Evolutionary conservation across 2,113 vertebrate genomes (phyloP).

Genomic region (Psittacula cyanocephala): DNA sequence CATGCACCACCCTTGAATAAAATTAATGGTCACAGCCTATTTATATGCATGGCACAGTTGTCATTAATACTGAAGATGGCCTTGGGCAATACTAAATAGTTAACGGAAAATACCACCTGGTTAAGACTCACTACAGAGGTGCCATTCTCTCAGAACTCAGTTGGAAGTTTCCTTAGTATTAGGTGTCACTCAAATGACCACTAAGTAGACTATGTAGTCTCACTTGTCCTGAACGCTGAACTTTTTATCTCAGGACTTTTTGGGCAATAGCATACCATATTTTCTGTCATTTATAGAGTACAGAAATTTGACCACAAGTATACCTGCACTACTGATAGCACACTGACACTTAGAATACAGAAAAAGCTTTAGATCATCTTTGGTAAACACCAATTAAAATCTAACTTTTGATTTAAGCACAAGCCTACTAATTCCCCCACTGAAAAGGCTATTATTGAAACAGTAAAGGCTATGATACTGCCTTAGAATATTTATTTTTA

Average conservation of each 20-base stretch:
- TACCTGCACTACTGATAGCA: background rate
- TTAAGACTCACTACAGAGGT: background rate
- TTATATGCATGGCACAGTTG: background rate
- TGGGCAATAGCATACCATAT: background rate
- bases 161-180: background rate
- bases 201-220: background rate
- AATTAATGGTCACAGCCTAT: background rate
- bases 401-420: background rate
- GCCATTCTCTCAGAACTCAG: background rate
- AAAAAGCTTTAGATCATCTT: background rate
- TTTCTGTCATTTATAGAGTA: background rate
- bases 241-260: background rate
- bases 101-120: background rate
- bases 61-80: background rate
- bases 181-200: background rate
- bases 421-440: background rate
- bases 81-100: background rate
- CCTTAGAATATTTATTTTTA: background rate
- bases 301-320: background rate
- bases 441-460: background rate
- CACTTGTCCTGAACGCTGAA: background rate
- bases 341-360: background rate
- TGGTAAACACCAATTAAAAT: background rate
- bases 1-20: background rate
- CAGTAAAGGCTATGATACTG: background rate